phyloP scores from a whole-genome alignment of 2,113 vertebrate genomes.

The Galbula dea region DNA sequence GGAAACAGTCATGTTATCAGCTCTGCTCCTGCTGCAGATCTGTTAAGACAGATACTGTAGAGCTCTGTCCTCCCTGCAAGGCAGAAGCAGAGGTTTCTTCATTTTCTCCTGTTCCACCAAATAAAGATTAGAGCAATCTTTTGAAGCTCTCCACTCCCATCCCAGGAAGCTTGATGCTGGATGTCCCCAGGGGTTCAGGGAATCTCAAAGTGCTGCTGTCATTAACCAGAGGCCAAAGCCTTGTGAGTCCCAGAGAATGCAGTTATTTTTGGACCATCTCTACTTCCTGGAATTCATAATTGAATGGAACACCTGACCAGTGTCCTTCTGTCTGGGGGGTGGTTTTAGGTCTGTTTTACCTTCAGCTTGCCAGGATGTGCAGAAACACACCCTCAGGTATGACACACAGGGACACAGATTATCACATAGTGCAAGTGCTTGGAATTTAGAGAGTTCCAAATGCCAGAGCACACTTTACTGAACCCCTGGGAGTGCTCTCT shows the following conservation, averaged over 20 bases:
- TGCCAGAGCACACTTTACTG: not conserved
- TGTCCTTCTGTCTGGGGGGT: not conserved
- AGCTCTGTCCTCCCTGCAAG: not conserved
- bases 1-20: not conserved
- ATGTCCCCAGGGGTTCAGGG: not conserved
- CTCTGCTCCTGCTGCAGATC: not conserved
- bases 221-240: not conserved
- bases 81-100: not conserved
- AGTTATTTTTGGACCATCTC: not conserved
- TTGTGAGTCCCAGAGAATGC: not conserved
- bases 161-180: not conserved
- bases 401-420: not conserved
- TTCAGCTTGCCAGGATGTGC: not conserved
- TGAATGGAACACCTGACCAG: not conserved
- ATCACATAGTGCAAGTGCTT: not conserved
- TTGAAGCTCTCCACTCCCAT: not conserved
- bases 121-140: not conserved
- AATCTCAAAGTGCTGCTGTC: not conserved
- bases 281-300: not conserved
- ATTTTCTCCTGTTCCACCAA: not conserved
- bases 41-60: not conserved
- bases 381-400: not conserved
- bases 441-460: not conserved
- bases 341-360: not conserved
- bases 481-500: not conserved